Conservation (phyloP, 1,140 invertebrate genomes). For the Steinernema khuongi region DNA sequence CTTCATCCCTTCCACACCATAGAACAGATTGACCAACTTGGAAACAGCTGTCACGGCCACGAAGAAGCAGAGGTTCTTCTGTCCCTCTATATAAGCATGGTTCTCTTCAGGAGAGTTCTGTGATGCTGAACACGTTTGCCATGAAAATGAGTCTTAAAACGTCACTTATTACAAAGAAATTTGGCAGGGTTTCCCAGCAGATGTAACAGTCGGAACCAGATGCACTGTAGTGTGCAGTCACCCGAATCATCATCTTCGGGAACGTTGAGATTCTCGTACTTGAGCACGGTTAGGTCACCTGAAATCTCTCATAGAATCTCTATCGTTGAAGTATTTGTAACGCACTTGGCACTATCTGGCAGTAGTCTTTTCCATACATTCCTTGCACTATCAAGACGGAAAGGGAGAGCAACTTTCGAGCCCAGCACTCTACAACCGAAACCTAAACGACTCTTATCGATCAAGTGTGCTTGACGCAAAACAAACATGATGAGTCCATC, state of each 20-base stretch:
- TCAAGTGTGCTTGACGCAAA: conserved; percentile 1
- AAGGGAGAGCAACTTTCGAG: conserved; percentile 45
- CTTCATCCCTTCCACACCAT: conserved; percentile 34
- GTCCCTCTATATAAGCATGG: conserved; percentile 24
- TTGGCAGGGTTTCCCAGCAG: conserved; percentile 45
- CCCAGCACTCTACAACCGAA: conserved; percentile 53
- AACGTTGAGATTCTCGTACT: neutral
- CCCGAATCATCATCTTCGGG: neutral
- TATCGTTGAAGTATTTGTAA: conserved; percentile 5
- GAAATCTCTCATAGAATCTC: conserved; percentile 5
- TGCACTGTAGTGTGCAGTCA: neutral
- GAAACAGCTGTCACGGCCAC: conserved; percentile 42
- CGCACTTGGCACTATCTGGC: conserved; percentile 40
- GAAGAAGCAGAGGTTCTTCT: conserved; percentile 48
- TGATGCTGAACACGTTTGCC: conserved; percentile 17
- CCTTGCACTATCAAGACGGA: conserved; percentile 44
- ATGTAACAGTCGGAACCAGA: conserved; percentile 41
- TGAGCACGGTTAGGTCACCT: conserved; percentile 20
- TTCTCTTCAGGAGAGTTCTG: neutral
- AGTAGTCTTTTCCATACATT: conserved; percentile 46
- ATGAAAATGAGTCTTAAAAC: conserved; percentile 5
- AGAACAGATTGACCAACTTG: conserved; percentile 55
- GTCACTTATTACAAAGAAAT: conserved; percentile 26
- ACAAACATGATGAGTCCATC: conserved; percentile 50
- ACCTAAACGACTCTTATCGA: conserved; percentile 36